Base-by-base conservation (phyloP, 2,888 invertebrate species). In the Sinhomidia bicolor region DNA sequence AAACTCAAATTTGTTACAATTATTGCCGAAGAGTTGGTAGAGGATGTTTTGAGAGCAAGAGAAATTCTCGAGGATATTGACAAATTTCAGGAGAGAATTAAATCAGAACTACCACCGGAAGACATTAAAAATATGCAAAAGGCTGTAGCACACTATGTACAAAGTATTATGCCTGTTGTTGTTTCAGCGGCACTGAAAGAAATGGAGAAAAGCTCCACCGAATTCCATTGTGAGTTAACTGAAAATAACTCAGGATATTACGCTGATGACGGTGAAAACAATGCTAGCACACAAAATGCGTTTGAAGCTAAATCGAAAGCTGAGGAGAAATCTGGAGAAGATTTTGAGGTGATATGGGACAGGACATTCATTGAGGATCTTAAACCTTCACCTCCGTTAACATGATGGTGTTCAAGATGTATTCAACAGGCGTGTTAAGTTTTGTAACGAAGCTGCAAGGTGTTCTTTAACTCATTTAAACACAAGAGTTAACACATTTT, bases 41-140 rank as follows among this genome's bases (percentile, higher is more conserved):
- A 83, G 0, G 89, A 89, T 51, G 32, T 89, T 36, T 14, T 84
- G 47, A 78, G 80, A 51, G 82, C 87, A 5, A 78, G 74, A 29
- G 84, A 87, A n/a, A 74, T 89, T 29, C 20, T 89, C 0, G 74
- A 84, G 14, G 87, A 89, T 74, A 89, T 89, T 20, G 89, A 89
- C 0, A 44, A 80, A 17, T 87, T 89, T 32, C 85, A 88, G 29
- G 12, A 29, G 29, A 41, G 29, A 29, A 51, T 71, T 6, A 54
- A 80, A 44, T 26, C 20, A 17, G 79, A 78, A 14, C 41, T 88
- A 12, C 17, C 68, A 23, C 17, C 44, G 20, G 29, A 68, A 14
- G 79, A 88, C 20, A 79, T 80, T 32, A 7, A 17, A 9, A 12
- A 71, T 29, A 14, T 84, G 0, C 83, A 88, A 60, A 7, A 71